These are phyloP conservation scores for Malacoctenus gilli DNA, from an alignment of 2,797 vertebrate genomes.

Conservation along the genomic window DNA sequence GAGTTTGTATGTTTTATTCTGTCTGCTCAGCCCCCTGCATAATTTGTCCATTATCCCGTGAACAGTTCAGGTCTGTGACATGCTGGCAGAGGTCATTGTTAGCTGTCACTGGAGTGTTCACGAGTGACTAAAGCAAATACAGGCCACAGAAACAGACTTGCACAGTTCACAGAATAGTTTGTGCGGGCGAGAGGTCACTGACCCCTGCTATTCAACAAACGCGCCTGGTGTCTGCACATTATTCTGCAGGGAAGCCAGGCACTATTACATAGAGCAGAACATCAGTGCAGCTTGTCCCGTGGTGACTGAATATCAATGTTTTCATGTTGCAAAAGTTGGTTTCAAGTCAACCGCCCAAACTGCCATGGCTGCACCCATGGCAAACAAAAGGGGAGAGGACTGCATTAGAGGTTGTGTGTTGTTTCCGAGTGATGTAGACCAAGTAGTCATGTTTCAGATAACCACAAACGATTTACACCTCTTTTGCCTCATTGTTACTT, in stretches of 20 bases:
- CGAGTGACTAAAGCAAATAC: slow-evolving; percentile 31
- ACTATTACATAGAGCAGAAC: slow-evolving; percentile 1
- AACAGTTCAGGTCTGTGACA: slow-evolving; percentile 42
- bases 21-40: slow-evolving; percentile 48
- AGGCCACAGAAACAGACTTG: slow-evolving; percentile 36
- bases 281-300: not conserved
- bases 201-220: slow-evolving; percentile 40
- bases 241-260: slow-evolving; percentile 12
- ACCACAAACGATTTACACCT: slow-evolving; percentile 4
- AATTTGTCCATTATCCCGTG: slow-evolving; percentile 51
- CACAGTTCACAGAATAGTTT: slow-evolving; percentile 29
- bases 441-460: not conserved
- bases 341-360: not conserved
- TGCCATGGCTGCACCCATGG: not conserved
- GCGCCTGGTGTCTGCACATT: slow-evolving; percentile 27
- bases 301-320: not conserved
- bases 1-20: slow-evolving; percentile 19
- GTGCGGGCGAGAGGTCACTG: slow-evolving; percentile 32
- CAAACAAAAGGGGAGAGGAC: too few species aligned
- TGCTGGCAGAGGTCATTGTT: slow-evolving; percentile 46
- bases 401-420: too few species aligned
- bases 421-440: too few species aligned
- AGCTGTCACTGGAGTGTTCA: slow-evolving; percentile 37
- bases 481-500: too few species aligned
- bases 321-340: not conserved